Evolutionary conservation across 2,888 invertebrate genomes (phyloP).

Genomic region (Eremobia ochroleuca): DNA sequence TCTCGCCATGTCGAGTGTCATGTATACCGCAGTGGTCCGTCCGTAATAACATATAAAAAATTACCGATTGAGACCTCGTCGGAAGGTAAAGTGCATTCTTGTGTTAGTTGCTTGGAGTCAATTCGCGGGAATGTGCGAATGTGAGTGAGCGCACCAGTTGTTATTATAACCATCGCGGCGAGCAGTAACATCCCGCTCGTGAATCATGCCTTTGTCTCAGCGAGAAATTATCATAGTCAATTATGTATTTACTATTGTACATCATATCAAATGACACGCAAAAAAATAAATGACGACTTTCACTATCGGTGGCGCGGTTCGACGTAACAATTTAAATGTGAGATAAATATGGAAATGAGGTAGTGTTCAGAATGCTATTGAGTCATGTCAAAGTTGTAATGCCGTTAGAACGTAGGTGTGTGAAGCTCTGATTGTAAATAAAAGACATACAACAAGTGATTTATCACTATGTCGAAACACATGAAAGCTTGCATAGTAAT

Average conservation of each 20-base stretch:
- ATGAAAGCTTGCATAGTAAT: conserved; percentile 13
- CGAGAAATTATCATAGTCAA: conserved; percentile 70
- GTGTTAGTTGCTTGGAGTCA: conserved; percentile 85
- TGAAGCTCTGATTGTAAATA: conserved; percentile 57
- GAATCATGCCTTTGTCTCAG: conserved; percentile 76
- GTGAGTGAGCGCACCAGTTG: conserved; percentile 72
- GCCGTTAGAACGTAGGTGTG: conserved; percentile 67
- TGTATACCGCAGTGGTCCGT: conserved; percentile 82
- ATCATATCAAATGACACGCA: conserved; percentile 61
- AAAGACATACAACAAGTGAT: conserved; percentile 44
- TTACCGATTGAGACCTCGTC: conserved; percentile 85
- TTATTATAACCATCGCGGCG: conserved; percentile 74
- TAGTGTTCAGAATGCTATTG: conserved; percentile 64
- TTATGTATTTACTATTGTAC: conserved; percentile 62
- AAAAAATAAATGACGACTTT: conserved; percentile 66
- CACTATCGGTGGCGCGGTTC: conserved; percentile 64
- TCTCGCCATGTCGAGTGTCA: conserved; percentile 86
- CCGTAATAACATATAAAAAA: conserved; percentile 86
- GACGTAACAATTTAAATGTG: conserved; percentile 66
- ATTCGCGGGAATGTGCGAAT: conserved; percentile 88
- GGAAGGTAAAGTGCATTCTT: conserved; percentile 89
- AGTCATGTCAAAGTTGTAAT: conserved; percentile 63
- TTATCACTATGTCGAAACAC: conserved; percentile 27
- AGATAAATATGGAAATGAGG: conserved; percentile 67
- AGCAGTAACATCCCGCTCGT: conserved; percentile 63